Conservation (phyloP, 2,113 vertebrate species). For the Helogale parvula region DNA sequence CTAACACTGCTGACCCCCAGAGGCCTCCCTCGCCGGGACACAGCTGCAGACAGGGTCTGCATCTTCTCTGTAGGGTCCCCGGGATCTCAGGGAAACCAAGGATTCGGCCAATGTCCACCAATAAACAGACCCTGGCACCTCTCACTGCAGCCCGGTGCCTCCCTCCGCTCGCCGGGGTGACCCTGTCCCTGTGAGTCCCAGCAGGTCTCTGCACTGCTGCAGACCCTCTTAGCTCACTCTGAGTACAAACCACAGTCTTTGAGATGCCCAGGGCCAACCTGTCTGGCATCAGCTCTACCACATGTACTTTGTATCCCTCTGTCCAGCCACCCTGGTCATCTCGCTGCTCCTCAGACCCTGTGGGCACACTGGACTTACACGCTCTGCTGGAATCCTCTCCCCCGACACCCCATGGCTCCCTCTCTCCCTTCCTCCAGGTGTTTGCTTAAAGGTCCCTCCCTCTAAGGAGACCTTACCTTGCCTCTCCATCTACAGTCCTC, state of each 20-base stretch:
- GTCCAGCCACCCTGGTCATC: not conserved
- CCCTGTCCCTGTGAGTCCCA: fast-evolving
- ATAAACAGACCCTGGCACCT: too few relatives aligned
- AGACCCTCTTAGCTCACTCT: not conserved
- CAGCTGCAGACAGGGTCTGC: not conserved
- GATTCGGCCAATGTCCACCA: too few relatives aligned
- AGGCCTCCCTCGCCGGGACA: not conserved
- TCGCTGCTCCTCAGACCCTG: constrained; percentile 74
- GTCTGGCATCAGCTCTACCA: not conserved
- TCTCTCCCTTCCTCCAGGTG: not conserved
- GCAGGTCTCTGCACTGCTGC: not conserved
- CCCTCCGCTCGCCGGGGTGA: not conserved
- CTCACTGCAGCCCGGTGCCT: not conserved
- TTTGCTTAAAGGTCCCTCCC: not conserved
- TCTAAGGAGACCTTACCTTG: not conserved
- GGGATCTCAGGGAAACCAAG: not conserved
- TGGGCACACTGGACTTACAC: fast-evolving
- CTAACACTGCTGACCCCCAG: not conserved
- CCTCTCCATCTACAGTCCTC: not conserved
- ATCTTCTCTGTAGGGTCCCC: not conserved
- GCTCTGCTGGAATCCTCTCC: not conserved
- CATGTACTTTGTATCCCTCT: not conserved
- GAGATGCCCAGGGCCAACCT: not conserved
- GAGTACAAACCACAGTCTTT: not conserved
- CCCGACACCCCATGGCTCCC: not conserved